A percentile compares a stretch with the other conserved stretches of the same genome.
Evolutionary conservation across 2,113 vertebrate species (phyloP).

Genomic region (Amphilophus citrinellus): DNA sequence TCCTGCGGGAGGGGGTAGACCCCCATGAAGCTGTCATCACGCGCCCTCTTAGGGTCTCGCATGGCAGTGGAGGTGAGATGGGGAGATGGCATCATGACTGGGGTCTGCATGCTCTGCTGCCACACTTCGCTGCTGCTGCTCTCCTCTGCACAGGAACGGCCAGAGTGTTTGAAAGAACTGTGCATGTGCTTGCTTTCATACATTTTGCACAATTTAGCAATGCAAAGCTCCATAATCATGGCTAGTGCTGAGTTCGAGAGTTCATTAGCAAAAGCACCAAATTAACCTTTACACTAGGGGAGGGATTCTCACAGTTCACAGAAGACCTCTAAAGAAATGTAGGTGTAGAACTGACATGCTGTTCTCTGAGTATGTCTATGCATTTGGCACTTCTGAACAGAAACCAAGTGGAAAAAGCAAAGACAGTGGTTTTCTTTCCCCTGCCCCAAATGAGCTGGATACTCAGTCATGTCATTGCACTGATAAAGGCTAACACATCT

Average conservation of each 20-base stretch:
- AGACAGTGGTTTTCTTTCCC: background rate
- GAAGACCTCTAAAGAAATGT: background rate
- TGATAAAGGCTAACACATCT: background rate
- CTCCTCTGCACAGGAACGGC: conserved; percentile 86
- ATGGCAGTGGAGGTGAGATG: conserved; percentile 97
- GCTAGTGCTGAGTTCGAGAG: background rate
- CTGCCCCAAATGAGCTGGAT: background rate
- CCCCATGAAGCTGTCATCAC: conserved; percentile 94
- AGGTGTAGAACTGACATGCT: background rate
- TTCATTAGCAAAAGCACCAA: background rate
- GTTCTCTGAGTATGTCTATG: background rate
- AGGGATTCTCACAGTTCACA: background rate
- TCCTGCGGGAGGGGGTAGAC: conserved; percentile 94
- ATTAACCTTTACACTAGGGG: background rate
- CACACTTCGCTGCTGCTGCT: conserved; percentile 98
- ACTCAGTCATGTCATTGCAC: background rate
- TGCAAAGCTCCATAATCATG: background rate
- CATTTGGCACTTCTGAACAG: background rate
- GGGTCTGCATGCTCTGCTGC: conserved; percentile 93
- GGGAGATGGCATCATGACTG: conserved; percentile 96
- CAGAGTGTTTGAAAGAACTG: background rate
- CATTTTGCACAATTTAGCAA: background rate
- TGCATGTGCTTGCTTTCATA: background rate
- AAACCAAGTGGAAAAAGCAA: background rate
- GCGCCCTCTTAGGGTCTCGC: conserved; percentile 94